phyloP scores from a whole-genome alignment of 2,797 vertebrate genomes.

The Enteromius mattozi region DNA sequence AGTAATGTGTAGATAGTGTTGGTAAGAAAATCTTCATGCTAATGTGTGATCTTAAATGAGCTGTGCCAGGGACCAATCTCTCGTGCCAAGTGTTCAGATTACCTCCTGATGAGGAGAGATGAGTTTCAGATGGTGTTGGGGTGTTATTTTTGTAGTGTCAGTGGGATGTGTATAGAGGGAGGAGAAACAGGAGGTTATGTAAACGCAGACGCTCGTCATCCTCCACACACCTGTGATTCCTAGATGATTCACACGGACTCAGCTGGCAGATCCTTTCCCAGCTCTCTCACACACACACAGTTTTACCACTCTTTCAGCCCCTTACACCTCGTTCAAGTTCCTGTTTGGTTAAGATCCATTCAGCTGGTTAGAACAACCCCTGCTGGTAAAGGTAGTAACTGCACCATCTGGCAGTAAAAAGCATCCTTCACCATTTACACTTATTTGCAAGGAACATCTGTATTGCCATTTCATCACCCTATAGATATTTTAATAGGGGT shows the following conservation, averaged over 20 bases:
- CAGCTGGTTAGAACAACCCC: not conserved
- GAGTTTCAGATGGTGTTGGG: slow-evolving; percentile 4
- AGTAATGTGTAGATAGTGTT: not conserved
- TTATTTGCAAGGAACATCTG: not conserved
- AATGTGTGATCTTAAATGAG: not conserved
- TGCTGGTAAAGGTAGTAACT: not conserved
- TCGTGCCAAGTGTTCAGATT: not conserved
- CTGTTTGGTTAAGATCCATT: not conserved
- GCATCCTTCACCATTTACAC: not conserved
- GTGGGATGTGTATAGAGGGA: slow-evolving; percentile 22
- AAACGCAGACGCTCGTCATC: not conserved
- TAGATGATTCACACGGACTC: slow-evolving; percentile 1
- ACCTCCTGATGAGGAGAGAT: not conserved
- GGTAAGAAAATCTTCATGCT: not conserved
- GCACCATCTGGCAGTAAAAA: not conserved
- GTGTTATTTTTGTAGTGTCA: slow-evolving; percentile 8
- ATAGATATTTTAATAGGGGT: not conserved
- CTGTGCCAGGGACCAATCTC: not conserved
- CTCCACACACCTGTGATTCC: slow-evolving; percentile 26
- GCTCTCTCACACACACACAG: not conserved
- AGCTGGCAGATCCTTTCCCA: not conserved
- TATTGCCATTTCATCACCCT: not conserved
- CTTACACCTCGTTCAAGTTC: not conserved
- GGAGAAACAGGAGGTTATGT: slow-evolving; percentile 4
- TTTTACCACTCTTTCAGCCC: not conserved